These are phyloP conservation scores for Chymomyza caudatula DNA, from an alignment of 2,888 invertebrate genomes.

Conservation along the genomic window DNA sequence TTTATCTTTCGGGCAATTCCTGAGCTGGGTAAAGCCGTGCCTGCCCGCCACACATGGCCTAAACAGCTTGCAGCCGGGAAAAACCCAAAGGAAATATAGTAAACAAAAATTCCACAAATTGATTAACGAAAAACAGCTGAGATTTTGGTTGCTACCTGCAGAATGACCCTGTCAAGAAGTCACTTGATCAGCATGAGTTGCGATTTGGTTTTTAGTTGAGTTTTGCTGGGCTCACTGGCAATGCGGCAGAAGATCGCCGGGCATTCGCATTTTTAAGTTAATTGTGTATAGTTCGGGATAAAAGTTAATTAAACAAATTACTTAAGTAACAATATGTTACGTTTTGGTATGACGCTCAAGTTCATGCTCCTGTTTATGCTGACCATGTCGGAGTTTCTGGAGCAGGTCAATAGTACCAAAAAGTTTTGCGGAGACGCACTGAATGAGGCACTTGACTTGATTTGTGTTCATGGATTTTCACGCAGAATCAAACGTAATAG, in stretches of 20 bases:
- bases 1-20: background rate
- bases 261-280: background rate
- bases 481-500: constrained; percentile 47
- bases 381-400: constrained; percentile 40
- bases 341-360: constrained; percentile 24
- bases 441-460: constrained; percentile 52
- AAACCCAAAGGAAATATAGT: constrained; percentile 11
- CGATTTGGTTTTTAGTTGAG: background rate
- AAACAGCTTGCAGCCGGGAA: constrained; percentile 28
- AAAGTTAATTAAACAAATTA: background rate
- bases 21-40: background rate
- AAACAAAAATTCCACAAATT: background rate
- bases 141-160: background rate
- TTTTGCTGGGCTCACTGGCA: background rate
- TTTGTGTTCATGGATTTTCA: constrained; percentile 60
- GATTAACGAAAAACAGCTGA: background rate
- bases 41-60: constrained; percentile 33
- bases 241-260: background rate
- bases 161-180: constrained; percentile 29
- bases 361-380: constrained; percentile 50
- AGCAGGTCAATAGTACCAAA: constrained; percentile 43
- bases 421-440: constrained; percentile 60
- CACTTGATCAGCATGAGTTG: constrained; percentile 20
- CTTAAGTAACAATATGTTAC: constrained; percentile 1
- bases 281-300: background rate